Conservation (phyloP, 2,797 vertebrate genomes). For the Loriculus beryllinus region DNA sequence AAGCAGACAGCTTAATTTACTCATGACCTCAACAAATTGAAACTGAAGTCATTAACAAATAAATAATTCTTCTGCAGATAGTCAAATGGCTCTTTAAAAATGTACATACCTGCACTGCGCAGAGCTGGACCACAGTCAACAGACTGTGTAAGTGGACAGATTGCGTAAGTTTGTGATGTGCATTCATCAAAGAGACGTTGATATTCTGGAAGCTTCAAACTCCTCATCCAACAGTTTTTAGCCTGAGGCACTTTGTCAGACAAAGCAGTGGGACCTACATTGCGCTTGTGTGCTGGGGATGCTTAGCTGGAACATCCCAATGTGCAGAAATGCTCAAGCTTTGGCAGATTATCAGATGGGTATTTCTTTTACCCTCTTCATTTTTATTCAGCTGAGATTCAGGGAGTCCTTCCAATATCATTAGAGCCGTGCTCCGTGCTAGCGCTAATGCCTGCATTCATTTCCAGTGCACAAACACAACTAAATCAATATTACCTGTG, state of each 20-base stretch:
- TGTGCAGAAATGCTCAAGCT: background rate
- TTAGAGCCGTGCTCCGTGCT: background rate
- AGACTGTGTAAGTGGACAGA: constrained; percentile 43
- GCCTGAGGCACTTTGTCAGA: constrained; percentile 13
- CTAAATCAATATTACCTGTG: background rate
- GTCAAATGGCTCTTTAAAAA: background rate
- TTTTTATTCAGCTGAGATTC: background rate
- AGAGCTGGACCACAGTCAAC: background rate
- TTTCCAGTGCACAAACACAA: background rate
- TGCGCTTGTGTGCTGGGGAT: background rate
- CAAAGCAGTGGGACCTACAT: background rate
- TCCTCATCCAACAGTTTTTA: background rate
- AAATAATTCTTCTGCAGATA: background rate
- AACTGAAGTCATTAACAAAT: constrained; percentile 21
- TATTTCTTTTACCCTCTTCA: background rate
- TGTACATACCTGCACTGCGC: constrained; percentile 45
- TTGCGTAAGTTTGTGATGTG: constrained; percentile 5
- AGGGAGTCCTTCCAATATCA: background rate
- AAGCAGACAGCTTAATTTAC: constrained; percentile 61
- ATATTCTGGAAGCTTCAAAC: constrained; percentile 24
- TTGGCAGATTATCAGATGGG: background rate
- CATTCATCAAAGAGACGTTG: background rate
- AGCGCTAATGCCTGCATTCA: background rate
- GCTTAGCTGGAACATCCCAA: background rate
- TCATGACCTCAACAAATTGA: constrained; percentile 47